Evolutionary conservation across 2,888 invertebrate genomes (phyloP), one percentile per base, ranked within the genome.

Genomic region (Lymantria dispar): DNA sequence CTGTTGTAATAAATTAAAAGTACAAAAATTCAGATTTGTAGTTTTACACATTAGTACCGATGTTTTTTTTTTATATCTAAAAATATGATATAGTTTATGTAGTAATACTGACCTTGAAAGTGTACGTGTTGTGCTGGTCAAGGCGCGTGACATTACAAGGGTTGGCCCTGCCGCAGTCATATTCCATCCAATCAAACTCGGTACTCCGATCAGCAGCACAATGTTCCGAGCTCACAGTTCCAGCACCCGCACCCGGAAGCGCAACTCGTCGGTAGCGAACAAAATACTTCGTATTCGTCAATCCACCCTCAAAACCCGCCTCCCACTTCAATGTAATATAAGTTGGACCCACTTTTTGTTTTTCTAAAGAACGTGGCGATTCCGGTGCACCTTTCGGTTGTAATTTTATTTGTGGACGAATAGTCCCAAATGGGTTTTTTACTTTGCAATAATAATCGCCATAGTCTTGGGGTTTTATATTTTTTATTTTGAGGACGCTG

Each of bases 391-490:
- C 97, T 85, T 97, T 97, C 0, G 96, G 95, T 75, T 98, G 97
- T 40, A 98, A 81, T 8, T 94, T 92, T 45, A 98, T 97, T 54
- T 94, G 94, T 0, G 96, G 95, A 9, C 94, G 93, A 39, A 95
- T 94, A 47, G 92, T 95, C 12, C 98, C 98, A 52, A 97, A 88
- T 1, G 94, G 93, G 78, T 98, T 98, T 13, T 95, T 94, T 7
- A 97, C 97, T 61, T 96, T 94, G 74, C 98, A 98, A 49, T 95
- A 96, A 83, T 98, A 98, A 52, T 97, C 97, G 0, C 98, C 98
- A 72, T 98, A 98, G 76, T 98, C 97, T 47, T 95, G 93, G n/a
- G 95, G 93, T 43, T 95, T 94, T 12, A 98, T 93, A 54, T 95
- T 94, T 47, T 94, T 94, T 62, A 98, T 87, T 56, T 80, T 93